Evolutionary conservation across 35 echinoderm and acorn worm species (phyloP).

Genomic region (Heliocidaris tuberculata): DNA sequence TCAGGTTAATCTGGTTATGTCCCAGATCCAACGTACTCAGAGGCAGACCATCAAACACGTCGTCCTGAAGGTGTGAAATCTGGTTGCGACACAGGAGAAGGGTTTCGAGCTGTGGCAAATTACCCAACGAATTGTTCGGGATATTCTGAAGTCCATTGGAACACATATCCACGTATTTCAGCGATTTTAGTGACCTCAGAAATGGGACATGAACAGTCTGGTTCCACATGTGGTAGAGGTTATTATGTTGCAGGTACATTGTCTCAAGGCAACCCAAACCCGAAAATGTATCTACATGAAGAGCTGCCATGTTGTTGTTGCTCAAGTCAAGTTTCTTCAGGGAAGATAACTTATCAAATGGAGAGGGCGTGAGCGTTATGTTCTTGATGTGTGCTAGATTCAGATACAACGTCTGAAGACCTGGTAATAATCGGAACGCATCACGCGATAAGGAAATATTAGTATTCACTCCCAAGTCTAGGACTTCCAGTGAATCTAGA

Average conservation of each 20-base stretch:
- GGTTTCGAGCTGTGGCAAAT: slow-evolving; percentile 29
- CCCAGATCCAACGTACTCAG: slow-evolving; percentile 58
- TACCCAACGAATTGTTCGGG: slow-evolving; percentile 53
- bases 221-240: slow-evolving; percentile 69
- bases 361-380: slow-evolving; percentile 56
- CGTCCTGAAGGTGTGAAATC: slow-evolving; percentile 45
- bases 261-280: slow-evolving; percentile 52
- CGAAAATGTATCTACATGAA: slow-evolving; percentile 56
- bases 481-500: slow-evolving; percentile 54
- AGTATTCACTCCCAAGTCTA: slow-evolving; percentile 65
- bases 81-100: slow-evolving; percentile 62
- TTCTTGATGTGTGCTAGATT: slow-evolving; percentile 56
- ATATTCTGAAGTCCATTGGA: slow-evolving; percentile 72
- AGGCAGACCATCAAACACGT: slow-evolving; percentile 41
- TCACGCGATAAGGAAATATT: slow-evolving; percentile 43
- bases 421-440: slow-evolving; percentile 54
- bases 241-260: slow-evolving; percentile 85
- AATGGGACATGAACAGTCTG: slow-evolving; percentile 37
- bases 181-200: slow-evolving; percentile 42
- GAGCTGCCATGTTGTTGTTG: slow-evolving; percentile 72
- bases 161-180: slow-evolving; percentile 68
- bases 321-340: slow-evolving; percentile 74
- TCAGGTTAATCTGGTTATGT: slow-evolving; percentile 60
- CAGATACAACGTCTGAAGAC: slow-evolving; percentile 64
- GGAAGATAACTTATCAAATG: slow-evolving; percentile 54